Evolutionary conservation across 1,140 invertebrate species (phyloP), one percentile per base, ranked within the genome.

Genomic region (Aphidius ervi): DNA sequence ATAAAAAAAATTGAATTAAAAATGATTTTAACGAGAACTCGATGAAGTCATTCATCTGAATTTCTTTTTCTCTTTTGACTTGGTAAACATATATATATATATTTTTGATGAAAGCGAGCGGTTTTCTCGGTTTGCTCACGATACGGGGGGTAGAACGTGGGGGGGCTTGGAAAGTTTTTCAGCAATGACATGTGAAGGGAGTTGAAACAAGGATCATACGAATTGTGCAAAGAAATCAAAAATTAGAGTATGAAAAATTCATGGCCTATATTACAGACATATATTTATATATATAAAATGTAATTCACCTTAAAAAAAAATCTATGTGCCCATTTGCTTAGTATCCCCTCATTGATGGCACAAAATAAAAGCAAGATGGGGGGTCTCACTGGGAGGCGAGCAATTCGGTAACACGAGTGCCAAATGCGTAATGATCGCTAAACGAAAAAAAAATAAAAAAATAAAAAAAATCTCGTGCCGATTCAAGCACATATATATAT

Each of bases 401-500:
- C 68, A 70, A 68, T 65, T 67, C 67, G 68, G 71, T 73, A 75
- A 76, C 72, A 75, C 68, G 73, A 71, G 72, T 76, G 69, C 70
- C 70, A 75, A 76, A 74, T 68, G 68, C 68, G 69, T 75, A 76
- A 78, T 76, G 72, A 76, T 75, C 72, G 71, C 62, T 74, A 68
- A 74, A 73, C 66, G 72, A 71, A 16, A 40, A 10, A 43, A 43
- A 43, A 43, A 1, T n/a, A 40, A 54, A 54, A 41, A 54, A 42
- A 54, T 0, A 16, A 31, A 31, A 31, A 31, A 65, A 67, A 58
- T 49, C 62, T 65, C 63, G 61, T 63, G 69, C 62, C 59, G 67
- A 31, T 43, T 46, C 45, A n/a, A 31, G 10, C 23, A 20, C 9
- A 40, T 31, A 31, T 23, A 3, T 23, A 23, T 31, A n/a, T 40